Base-by-base conservation (phyloP, 2,113 vertebrate genomes). In the Amia ocellicauda region DNA sequence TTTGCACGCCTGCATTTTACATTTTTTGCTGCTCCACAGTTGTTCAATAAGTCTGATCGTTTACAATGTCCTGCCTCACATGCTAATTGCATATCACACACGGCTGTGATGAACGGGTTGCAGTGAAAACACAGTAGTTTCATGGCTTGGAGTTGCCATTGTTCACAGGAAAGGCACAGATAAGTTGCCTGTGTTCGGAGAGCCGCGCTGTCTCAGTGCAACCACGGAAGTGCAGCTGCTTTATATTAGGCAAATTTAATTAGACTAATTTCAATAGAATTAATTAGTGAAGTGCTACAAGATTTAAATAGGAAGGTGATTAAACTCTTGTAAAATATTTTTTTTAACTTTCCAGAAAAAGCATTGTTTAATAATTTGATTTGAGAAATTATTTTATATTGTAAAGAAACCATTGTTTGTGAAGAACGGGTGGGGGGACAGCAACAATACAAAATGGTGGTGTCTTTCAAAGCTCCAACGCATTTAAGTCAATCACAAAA, bases 191-290 rank as follows among this genome's bases (percentile, higher is more conserved):
- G 24, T 26, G 72, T 73, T 77, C 72, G 69, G 72, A 79, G 74
- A 64, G 63, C 64, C 66, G 60, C 67, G 20, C 23, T 53, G 64
- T 74, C 69, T 76, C 73, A 41, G 52, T 55, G 62, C 52, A 26
- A 62, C 74, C 66, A 78, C 73, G 67, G 68, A 67, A 74, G 80
- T 75, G 20, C 73, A 49, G 70, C 72, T 73, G 74, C 70, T 72
- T 74, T 75, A 68, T 79, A 83, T 85, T 83, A 80, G 77, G 62
- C 78, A 78, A 71, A 80, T 83, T 81, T 85, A 81, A 82, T 85
- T 78, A 80, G 77, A 74, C 71, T 74, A 68, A 59, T 83, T 85
- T 84, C 83, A 85, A 75, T 80, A 74, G 74, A 80, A 77, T 82
- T 85, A 83, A 85, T 85, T 84, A 84, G 75, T 36, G 63, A 50